phyloP scores from a whole-genome alignment of 23 tunicate genomes.

The Diplosoma virens region DNA sequence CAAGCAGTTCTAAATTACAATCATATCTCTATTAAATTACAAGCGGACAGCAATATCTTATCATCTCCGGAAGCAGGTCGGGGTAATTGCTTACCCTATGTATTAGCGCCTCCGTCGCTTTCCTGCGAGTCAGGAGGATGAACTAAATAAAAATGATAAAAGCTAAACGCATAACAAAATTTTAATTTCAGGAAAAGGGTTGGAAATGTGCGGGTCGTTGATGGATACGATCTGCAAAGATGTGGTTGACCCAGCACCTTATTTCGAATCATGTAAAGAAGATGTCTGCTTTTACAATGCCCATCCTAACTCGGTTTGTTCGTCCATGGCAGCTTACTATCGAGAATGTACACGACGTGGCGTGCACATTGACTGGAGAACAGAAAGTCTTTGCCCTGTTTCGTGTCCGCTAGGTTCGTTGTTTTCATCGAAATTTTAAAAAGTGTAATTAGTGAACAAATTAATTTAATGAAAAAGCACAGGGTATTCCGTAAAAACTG shows the following conservation, averaged over 20 bases:
- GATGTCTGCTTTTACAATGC: constrained; percentile 97
- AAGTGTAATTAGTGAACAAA: too few species aligned
- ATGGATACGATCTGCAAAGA: constrained; percentile 91
- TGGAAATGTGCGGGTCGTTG: constrained; percentile 80
- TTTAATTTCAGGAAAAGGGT: constrained; percentile 76
- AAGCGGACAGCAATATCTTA: too few species aligned
- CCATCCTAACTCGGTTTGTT: constrained; percentile 55
- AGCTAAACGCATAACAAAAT: background rate
- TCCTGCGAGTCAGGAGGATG: too few species aligned
- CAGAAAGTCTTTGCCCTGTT: constrained; percentile 57
- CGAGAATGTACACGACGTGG: constrained; percentile 94
- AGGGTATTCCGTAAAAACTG: too few species aligned
- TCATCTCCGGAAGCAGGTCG: too few species aligned
- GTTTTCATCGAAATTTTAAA: too few species aligned
- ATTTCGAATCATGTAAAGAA: constrained; percentile 99
- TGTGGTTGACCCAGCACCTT: constrained; percentile 87
- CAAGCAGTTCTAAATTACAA: too few species aligned
- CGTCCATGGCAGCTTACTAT: constrained; percentile 98
- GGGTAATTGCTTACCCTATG: too few species aligned
- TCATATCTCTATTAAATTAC: too few species aligned
- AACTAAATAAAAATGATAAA: background rate
- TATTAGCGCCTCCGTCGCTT: too few species aligned
- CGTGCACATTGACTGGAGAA: constrained; percentile 96
- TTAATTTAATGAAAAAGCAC: too few species aligned
- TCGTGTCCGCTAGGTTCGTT: constrained; percentile 87